phyloP scores from a whole-genome alignment of 2,888 invertebrate genomes.

The Caenorhabditis drosophilae region DNA sequence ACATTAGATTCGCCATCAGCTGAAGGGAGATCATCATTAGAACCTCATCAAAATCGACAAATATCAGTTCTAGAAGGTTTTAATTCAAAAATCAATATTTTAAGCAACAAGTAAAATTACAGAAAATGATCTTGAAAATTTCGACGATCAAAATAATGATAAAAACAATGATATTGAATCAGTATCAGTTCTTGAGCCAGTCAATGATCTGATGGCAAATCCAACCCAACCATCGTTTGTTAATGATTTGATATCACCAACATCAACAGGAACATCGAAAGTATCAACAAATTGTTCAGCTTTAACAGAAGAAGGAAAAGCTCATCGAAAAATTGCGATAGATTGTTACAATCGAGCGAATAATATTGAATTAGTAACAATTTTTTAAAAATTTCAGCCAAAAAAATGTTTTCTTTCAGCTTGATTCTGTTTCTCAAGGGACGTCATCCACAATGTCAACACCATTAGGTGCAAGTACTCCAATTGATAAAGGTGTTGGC shows the following conservation, averaged over 20 bases:
- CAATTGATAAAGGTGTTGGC: constrained; percentile 4
- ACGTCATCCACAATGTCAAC: constrained; percentile 8
- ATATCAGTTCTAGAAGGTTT: too few species aligned
- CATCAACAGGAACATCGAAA: not conserved
- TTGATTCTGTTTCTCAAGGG: not conserved
- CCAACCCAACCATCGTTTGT: constrained; percentile 1
- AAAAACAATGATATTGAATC: not conserved
- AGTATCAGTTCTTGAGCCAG: not conserved
- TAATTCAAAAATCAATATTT: too few species aligned
- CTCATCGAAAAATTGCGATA: not conserved
- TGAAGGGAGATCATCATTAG: not conserved
- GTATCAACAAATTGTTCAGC: constrained; percentile 1
- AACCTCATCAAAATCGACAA: too few species aligned
- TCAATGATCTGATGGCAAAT: too few species aligned
- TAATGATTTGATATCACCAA: not conserved
- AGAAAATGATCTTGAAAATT: too few species aligned
- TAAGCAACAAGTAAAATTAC: too few species aligned
- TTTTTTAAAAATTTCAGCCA: not conserved
- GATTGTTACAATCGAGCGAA: too few species aligned
- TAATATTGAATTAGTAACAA: too few species aligned
- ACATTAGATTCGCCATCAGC: constrained; percentile 12
- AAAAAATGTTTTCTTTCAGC: not conserved
- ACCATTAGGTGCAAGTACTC: constrained; percentile 15
- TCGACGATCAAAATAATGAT: not conserved
- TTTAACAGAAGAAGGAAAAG: not conserved